Evolutionary conservation across 1,140 invertebrate genomes (phyloP).

Genomic region (Cardiocondyla obscurior): DNA sequence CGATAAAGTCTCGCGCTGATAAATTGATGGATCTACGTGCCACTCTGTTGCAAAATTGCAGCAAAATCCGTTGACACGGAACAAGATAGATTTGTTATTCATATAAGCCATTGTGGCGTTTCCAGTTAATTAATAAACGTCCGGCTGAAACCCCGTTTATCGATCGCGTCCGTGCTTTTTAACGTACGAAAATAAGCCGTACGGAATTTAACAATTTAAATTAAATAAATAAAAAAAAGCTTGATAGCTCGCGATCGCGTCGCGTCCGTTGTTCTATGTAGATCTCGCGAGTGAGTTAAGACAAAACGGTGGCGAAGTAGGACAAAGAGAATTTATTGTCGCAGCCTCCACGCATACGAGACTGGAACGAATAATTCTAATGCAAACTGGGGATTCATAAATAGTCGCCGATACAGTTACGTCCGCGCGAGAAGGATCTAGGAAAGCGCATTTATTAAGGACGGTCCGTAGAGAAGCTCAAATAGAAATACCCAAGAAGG

Average conservation of each 20-base stretch:
- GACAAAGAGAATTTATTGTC: conserved; percentile 39
- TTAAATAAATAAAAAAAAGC: no score
- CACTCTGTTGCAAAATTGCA: not conserved
- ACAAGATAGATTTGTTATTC: conserved; percentile 15
- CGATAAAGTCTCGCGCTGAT: not conserved
- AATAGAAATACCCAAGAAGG: not conserved
- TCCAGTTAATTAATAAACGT: conserved; percentile 6
- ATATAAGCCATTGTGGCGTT: conserved; percentile 18
- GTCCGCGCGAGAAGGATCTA: not conserved
- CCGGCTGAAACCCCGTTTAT: not conserved
- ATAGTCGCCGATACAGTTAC: not conserved
- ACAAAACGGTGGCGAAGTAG: conserved; percentile 35
- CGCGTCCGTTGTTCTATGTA: not conserved
- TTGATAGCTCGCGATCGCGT: no score
- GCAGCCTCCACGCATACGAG: conserved; percentile 3
- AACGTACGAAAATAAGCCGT: no score
- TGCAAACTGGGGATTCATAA: not conserved
- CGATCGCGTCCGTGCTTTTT: not conserved
- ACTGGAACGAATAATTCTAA: conserved; percentile 11
- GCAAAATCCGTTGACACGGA: not conserved
- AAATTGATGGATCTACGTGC: conserved; percentile 1
- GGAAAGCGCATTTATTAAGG: not conserved
- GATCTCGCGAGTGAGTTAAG: conserved; percentile 30
- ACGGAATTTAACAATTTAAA: no score
- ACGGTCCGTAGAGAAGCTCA: not conserved